Conservation (phyloP, 2,888 invertebrate genomes). For the Nomada ferruginata region DNA sequence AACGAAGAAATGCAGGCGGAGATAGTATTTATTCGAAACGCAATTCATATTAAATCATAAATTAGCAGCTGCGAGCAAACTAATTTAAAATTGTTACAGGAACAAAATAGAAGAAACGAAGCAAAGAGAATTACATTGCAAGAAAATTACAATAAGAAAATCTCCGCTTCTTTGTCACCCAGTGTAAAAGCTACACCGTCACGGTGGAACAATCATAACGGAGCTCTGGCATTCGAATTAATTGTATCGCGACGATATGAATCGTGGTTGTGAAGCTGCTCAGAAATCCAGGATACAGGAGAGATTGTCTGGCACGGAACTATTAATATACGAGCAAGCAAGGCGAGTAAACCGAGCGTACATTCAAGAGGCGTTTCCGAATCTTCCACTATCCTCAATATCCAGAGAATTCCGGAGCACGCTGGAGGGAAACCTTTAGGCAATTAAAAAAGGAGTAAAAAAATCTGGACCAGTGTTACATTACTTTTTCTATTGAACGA, state of each 20-base stretch:
- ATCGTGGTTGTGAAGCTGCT: slow-evolving; percentile 45
- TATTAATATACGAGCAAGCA: slow-evolving; percentile 61
- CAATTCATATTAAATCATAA: not conserved
- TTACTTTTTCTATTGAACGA: too few relatives aligned
- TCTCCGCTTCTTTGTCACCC: not conserved
- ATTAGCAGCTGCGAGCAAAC: too few relatives aligned
- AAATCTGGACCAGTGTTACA: too few relatives aligned
- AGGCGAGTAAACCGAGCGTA: slow-evolving; percentile 38
- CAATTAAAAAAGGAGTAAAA: too few relatives aligned
- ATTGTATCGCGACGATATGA: slow-evolving; percentile 57
- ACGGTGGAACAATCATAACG: not conserved
- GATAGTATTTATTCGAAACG: not conserved
- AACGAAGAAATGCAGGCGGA: not conserved
- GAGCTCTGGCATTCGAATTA: slow-evolving; percentile 59
- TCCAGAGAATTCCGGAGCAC: not conserved
- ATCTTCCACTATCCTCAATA: slow-evolving; percentile 56
- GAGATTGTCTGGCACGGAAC: slow-evolving; percentile 46
- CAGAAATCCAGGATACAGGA: slow-evolving; percentile 49
- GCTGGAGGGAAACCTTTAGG: too few relatives aligned
- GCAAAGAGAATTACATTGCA: too few relatives aligned
- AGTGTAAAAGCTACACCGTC: not conserved
- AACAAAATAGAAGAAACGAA: too few relatives aligned
- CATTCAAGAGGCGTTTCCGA: slow-evolving; percentile 40
- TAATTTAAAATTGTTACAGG: too few relatives aligned
- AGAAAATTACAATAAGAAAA: too few relatives aligned